phyloP scores from a whole-genome alignment of 2,797 vertebrate genomes.

The Esox masquinongy region DNA sequence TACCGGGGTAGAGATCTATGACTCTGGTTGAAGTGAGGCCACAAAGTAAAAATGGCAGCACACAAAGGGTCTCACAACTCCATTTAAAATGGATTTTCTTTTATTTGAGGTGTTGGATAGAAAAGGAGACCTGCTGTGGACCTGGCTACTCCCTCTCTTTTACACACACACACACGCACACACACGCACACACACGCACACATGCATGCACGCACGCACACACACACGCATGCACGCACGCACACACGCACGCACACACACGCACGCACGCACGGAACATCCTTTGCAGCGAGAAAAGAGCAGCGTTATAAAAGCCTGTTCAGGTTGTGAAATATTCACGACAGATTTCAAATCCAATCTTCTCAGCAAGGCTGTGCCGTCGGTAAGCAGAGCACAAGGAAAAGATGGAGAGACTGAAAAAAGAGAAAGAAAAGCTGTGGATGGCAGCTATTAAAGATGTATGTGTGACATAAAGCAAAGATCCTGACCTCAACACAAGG shows the following conservation, averaged over 20 bases:
- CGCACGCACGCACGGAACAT: constrained; percentile 38
- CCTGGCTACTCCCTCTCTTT: not conserved
- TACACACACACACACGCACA: constrained; percentile 21
- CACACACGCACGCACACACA: constrained; percentile 23
- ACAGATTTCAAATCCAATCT: constrained; percentile 56
- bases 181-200: constrained; percentile 12
- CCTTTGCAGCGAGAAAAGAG: constrained; percentile 42
- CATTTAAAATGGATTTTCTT: constrained; percentile 26
- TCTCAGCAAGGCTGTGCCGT: constrained; percentile 56
- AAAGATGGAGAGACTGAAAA: constrained; percentile 8
- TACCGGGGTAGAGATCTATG: constrained; percentile 7
- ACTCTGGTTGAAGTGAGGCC: constrained; percentile 32
- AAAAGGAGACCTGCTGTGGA: constrained; percentile 22
- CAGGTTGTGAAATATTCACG: constrained; percentile 62
- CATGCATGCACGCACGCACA: constrained; percentile 17
- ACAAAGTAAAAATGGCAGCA: constrained; percentile 22
- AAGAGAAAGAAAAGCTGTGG: not conserved
- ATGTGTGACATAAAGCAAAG: constrained; percentile 27
- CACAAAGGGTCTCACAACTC: not conserved
- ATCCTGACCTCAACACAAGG: not conserved
- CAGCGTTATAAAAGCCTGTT: constrained; percentile 47
- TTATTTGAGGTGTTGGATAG: constrained; percentile 20
- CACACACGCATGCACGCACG: constrained; percentile 9
- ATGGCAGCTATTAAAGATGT: constrained; percentile 37
- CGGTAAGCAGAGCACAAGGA: constrained; percentile 34